Evolutionary conservation across 1,140 invertebrate genomes (phyloP).

Genomic region (Lanistes nyassanus): DNA sequence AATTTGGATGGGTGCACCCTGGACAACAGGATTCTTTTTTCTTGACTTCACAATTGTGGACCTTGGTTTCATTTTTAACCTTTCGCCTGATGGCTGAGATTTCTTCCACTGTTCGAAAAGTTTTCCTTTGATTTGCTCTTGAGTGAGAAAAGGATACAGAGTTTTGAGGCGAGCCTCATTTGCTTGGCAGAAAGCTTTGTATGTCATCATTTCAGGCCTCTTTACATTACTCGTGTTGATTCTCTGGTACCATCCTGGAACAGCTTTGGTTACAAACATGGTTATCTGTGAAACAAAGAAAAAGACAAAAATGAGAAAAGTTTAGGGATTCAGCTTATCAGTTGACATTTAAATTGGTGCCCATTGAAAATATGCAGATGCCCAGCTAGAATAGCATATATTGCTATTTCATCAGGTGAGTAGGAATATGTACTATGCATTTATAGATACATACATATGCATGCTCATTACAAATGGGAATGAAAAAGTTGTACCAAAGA

Average conservation of each 20-base stretch:
- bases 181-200: constrained; percentile 37
- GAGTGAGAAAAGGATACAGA: constrained; percentile 50
- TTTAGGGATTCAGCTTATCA: too few relatives aligned
- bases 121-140: constrained; percentile 48
- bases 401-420: too few relatives aligned
- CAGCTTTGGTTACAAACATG: not conserved
- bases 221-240: not conserved
- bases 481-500: too few relatives aligned
- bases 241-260: constrained; percentile 18
- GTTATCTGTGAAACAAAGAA: too few relatives aligned
- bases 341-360: too few relatives aligned
- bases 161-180: constrained; percentile 36
- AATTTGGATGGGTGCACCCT: too few relatives aligned
- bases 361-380: too few relatives aligned
- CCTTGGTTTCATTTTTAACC: not conserved
- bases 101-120: constrained; percentile 47
- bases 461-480: too few relatives aligned
- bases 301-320: too few relatives aligned
- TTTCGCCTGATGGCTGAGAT: not conserved
- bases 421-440: too few relatives aligned
- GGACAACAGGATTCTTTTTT: not conserved
- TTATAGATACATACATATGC: too few relatives aligned
- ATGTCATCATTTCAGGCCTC: not conserved
- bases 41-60: not conserved
- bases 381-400: too few relatives aligned